Evolutionary conservation across 1,140 invertebrate genomes (phyloP).

Genomic region (Brachionus rotundiformis): DNA sequence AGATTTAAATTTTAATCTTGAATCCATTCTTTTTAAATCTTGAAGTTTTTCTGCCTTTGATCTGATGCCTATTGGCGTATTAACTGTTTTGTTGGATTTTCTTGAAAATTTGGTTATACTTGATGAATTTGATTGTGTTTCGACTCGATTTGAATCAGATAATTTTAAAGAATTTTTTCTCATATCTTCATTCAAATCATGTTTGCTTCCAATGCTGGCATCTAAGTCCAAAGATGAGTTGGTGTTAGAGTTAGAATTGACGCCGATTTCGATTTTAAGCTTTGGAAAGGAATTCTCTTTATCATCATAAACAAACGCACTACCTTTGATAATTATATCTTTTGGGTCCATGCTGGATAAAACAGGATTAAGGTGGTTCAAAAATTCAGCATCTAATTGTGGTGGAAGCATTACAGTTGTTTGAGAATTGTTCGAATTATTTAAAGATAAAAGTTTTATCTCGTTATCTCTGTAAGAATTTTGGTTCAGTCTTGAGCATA

Average conservation of each 20-base stretch:
- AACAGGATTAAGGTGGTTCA: neutral
- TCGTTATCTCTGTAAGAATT: conserved; percentile 64
- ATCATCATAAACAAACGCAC: conserved; percentile 42
- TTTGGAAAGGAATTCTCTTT: conserved; percentile 29
- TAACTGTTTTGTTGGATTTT: neutral
- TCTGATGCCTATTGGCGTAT: conserved; percentile 32
- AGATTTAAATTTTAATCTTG: conserved; percentile 6
- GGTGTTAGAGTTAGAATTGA: neutral
- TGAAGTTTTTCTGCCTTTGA: conserved; percentile 41
- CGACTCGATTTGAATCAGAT: conserved; percentile 24
- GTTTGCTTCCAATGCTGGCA: neutral
- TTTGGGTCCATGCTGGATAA: neutral
- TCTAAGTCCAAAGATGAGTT: conserved; percentile 27
- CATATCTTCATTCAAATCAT: conserved; percentile 9
- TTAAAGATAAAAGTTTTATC: conserved; percentile 73
- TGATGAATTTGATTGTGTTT: conserved; percentile 48
- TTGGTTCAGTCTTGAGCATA: conserved; percentile 79
- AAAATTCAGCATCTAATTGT: conserved; percentile 66
- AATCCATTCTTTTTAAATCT: neutral
- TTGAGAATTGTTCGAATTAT: conserved; percentile 75
- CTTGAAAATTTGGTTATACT: neutral
- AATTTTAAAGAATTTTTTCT: neutral
- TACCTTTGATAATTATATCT: neutral
- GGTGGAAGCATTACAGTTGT: conserved; percentile 95
- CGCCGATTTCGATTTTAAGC: neutral